Evolutionary conservation across 2,113 vertebrate species (phyloP), one percentile per base, ranked within the genome.

Genomic region (Ivindomyrus marchei): DNA sequence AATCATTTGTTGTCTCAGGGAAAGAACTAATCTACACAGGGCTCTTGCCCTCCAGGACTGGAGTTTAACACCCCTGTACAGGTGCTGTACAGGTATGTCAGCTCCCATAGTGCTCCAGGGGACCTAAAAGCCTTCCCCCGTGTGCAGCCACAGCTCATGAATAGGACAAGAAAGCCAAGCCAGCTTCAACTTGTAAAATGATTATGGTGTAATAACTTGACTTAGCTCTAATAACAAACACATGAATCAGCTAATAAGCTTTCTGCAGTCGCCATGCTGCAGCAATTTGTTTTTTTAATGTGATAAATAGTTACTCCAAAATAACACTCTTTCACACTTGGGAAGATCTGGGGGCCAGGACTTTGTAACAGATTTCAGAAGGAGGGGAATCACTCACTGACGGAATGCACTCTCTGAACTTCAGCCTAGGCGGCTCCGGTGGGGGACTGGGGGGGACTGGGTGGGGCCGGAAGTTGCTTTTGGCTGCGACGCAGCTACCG

Each of bases 151-250:
- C 70, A 52, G 31, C 74, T 8, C 88, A 83, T 31, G 80, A 50
- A 56, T 31, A 31, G 47, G n/a, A 80, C 17, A 49, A 89, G 53
- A 19, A 50, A 45, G 90, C 91, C 88, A 19, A 45, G 5, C 87
- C 84, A 49, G 87, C 85, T 50, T 89, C 7, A 36, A 90, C 92
- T 93, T 93, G 90, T 93, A 92, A 93, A 93, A 92, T 89, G 56
- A 94, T 94, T 94, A 95, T 83, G 90, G 90, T 90, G 91, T 92
- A 91, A 93, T 94, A 94, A 94, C 92, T 94, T 93, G 92, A 93
- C 94, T 94, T 92, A 93, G 85, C 91, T 86, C 89, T 93, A 92
- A 94, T 94, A 94, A 94, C 91, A 93, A 95, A 91, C 92, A 92
- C 91, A 94, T 94, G 90, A 92, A 93, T 93, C 92, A 88, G 66